Evolutionary conservation across 2,113 vertebrate species (phyloP), one percentile per base, ranked within the genome.

Genomic region (Anoplopoma fimbria): DNA sequence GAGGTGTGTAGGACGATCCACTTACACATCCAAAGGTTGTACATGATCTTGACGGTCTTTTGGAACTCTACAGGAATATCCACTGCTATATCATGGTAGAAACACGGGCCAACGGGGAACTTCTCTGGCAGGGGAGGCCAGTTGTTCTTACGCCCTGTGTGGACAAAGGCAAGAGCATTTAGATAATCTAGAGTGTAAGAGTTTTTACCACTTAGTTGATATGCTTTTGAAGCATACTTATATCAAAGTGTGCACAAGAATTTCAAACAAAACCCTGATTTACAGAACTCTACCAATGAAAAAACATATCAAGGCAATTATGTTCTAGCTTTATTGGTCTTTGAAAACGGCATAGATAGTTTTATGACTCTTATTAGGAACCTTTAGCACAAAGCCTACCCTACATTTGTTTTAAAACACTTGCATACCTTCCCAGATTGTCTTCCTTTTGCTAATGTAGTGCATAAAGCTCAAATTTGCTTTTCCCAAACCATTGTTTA

Each of bases 11-110:
- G 23, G 19, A 49, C 31, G 9, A 51, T 87, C 10, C 19, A 97
- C 98, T 99, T 94, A 99, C 98, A 99, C 97, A 99, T 99, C 97
- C 97, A 99, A 61, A 99, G 94, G 91, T 99, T 99, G 93, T 99
- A 99, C 97, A 99, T 99, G 92, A 99, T 98, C 94, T 99, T 99
- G 88, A 99, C 97, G 23, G 97, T 99, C 94, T 99, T 99, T 94
- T 99, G 97, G 88, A 97, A 99, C 93, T 99, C 97, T 87, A 99
- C 95, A 77, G 98, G 97, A 90, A 99, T 99, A 90, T 99, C 97
- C 92, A 99, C 97, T 6, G 97, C 96, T 75, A 99, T 98, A 76
- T 99, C 98, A 70, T 99, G 98, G 86, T 99, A 99, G 93, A 99
- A 99, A 95, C 98, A 99, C 0, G 97, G 98, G 51, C 98, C 98